Base-by-base conservation (phyloP, 2,113 vertebrate genomes). In the Psittacus erithacus region DNA sequence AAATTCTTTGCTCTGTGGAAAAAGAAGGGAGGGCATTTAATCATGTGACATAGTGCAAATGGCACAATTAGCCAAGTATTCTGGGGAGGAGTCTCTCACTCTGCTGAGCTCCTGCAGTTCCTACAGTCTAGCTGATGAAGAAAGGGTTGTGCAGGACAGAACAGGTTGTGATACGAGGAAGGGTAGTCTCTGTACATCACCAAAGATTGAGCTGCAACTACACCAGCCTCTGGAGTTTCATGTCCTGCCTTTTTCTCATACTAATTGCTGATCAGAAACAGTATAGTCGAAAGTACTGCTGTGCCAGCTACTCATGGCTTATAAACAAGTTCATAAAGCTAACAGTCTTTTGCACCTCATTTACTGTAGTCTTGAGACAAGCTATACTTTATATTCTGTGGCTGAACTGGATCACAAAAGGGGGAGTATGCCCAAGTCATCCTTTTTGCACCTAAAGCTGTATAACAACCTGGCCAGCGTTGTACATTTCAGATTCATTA, bases 141-240 rank as follows among this genome's bases (percentile, higher is more conserved):
- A 83, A 67, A 2, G 60, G 35, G 38, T 39, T 57, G 33, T 79
- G 74, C 17, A 24, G 41, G 63, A 65, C 52, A 43, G 53, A 28
- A 14, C n/a, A 41, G 20, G 50, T 8, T 35, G 83, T 23, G 52
- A 9, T 57, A n/a, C 0, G 10, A 85, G n/a, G 44, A 77, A 33
- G n/a, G 17, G 43, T 29, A 38, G 27, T 24, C 6, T 47, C 38
- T 79, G 25, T 60, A 13, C 12, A 11, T 49, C 75, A 43, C 60
- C 35, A 49, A 7, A 43, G 60, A 16, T 0, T 24, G 43, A 53
- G 31, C 53, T 82, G 41, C 53, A 88, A 35, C 24, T 59, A 33
- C 3, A 53, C 11, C 24, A 53, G 17, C 33, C 27, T 47, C 24
- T 14, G 4, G 15, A n/a, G 29, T 52, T 77, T 65, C 1, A 0